Conservation (phyloP, 2,113 vertebrate genomes). For the Suncus etruscus region DNA sequence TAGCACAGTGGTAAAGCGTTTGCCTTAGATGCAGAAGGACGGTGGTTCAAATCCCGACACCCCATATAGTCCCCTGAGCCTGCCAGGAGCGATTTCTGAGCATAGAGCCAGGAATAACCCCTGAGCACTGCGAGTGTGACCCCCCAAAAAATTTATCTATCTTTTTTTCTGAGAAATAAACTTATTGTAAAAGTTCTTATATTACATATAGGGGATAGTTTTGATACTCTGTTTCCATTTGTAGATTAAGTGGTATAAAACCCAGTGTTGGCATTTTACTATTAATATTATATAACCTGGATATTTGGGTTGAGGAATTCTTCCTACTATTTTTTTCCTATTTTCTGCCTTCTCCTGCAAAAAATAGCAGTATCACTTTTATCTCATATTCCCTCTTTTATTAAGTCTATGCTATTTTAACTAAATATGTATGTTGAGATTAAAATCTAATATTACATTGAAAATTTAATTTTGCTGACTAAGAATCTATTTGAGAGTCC, state of each 20-base stretch:
- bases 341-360: slow-evolving; percentile 42
- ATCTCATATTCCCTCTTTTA: neutral
- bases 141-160: neutral
- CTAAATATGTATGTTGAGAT: slow-evolving; percentile 67
- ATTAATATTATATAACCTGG: slow-evolving; percentile 53
- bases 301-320: slow-evolving; percentile 15
- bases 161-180: slow-evolving; percentile 68
- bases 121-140: no score
- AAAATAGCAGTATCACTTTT: slow-evolving; percentile 62
- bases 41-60: no score
- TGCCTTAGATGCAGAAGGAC: no score
- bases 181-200: slow-evolving; percentile 70
- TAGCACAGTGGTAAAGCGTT: no score
- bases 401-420: slow-evolving; percentile 57
- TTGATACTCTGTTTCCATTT: slow-evolving; percentile 48
- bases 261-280: slow-evolving; percentile 35
- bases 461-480: neutral
- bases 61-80: no score
- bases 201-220: slow-evolving; percentile 54
- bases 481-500: neutral
- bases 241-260: slow-evolving; percentile 45
- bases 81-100: no score
- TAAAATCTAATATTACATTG: neutral
- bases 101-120: no score
- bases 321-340: slow-evolving; percentile 17